These are phyloP conservation scores for Tetrao urogallus DNA, from an alignment of 2,113 vertebrate species.

Conservation along the genomic window DNA sequence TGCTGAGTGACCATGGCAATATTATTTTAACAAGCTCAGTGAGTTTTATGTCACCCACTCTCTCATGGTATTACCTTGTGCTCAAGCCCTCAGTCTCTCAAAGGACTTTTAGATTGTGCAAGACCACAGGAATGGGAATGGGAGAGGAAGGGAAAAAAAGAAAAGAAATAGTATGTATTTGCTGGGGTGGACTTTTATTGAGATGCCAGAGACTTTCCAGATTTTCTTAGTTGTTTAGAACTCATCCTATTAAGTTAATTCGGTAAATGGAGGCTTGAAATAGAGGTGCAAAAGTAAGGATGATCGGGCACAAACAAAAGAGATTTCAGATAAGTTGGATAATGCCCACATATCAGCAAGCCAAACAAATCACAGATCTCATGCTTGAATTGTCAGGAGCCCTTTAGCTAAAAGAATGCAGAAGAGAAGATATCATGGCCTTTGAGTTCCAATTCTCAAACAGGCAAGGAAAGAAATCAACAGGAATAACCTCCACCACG, in stretches of 20 bases:
- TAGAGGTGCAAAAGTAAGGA: not conserved
- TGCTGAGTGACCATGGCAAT: not conserved
- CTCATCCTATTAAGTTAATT: not conserved
- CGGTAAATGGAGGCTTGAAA: not conserved
- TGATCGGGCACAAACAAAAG: not conserved
- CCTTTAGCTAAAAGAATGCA: not conserved
- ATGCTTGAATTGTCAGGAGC: not conserved
- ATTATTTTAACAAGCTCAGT: conserved; percentile 31
- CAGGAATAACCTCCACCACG: not conserved
- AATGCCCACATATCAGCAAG: not conserved
- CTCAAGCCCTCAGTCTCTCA: not conserved
- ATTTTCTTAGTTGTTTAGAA: not conserved
- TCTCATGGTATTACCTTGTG: not conserved
- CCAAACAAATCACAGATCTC: not conserved
- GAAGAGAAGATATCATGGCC: not conserved
- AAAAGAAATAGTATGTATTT: too few species aligned
- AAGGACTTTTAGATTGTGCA: not conserved
- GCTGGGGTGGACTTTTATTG: not conserved
- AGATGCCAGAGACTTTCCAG: not conserved
- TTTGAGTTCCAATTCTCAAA: not conserved
- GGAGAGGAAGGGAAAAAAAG: too few species aligned
- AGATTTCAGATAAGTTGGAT: not conserved
- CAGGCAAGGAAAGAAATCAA: not conserved
- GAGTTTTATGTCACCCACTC: not conserved
- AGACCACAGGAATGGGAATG: not conserved